Evolutionary conservation across 64 coral and sea anemone genomes (phyloP).

Genomic region (Dendronephthya gigantea): DNA sequence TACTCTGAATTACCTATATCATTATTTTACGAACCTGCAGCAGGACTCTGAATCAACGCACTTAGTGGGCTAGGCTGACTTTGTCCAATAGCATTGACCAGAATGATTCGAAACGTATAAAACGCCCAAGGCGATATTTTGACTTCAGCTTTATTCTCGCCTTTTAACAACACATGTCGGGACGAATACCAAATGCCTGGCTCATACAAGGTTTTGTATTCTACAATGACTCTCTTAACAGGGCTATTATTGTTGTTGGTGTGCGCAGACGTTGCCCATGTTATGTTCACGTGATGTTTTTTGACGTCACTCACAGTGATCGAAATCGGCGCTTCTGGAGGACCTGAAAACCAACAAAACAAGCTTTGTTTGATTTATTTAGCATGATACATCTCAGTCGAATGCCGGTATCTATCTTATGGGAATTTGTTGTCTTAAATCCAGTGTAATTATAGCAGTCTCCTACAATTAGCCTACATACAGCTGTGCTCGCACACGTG

Average conservation of each 20-base stretch:
- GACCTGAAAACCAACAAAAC: not conserved
- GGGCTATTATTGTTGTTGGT: not conserved
- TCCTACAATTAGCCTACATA: too few relatives aligned
- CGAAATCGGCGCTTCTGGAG: not conserved
- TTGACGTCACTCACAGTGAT: not conserved
- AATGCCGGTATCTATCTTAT: too few relatives aligned
- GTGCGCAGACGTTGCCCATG: not conserved
- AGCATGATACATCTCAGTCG: too few relatives aligned
- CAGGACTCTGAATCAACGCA: not conserved
- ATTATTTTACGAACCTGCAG: not conserved
- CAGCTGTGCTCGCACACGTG: too few relatives aligned
- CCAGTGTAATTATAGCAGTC: too few relatives aligned
- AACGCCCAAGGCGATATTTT: slow-evolving; percentile 6
- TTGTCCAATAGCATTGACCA: not conserved
- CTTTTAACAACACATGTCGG: not conserved
- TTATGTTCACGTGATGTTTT: not conserved
- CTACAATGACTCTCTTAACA: not conserved
- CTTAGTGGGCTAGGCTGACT: not conserved
- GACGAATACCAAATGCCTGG: not conserved
- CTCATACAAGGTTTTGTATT: not conserved
- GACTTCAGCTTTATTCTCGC: not conserved
- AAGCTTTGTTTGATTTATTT: too few relatives aligned
- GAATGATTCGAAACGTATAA: not conserved
- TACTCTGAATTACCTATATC: too few relatives aligned
- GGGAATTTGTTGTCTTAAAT: too few relatives aligned